Evolutionary conservation across 2,797 vertebrate species (phyloP).

Genomic region (Fratercula arctica): DNA sequence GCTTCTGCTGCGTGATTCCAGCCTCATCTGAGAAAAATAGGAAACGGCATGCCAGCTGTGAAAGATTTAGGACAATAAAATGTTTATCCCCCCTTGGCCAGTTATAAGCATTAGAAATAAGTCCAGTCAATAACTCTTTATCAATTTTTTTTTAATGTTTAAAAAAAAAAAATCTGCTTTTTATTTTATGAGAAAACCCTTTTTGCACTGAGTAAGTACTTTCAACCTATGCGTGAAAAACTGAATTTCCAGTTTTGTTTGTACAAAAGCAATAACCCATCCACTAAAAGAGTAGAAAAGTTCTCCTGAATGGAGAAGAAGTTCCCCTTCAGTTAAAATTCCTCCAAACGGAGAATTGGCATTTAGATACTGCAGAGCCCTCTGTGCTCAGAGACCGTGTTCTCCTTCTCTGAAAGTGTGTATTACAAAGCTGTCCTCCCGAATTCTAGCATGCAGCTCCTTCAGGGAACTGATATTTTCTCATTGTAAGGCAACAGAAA

Average conservation of each 20-base stretch:
- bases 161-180: neutral
- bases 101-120: neutral
- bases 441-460: neutral
- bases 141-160: neutral
- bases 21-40: neutral
- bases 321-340: neutral
- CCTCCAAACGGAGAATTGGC: neutral
- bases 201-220: neutral
- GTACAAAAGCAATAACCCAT: neutral
- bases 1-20: neutral
- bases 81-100: neutral
- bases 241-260: neutral
- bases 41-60: neutral
- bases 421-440: neutral
- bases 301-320: neutral
- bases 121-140: neutral
- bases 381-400: neutral
- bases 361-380: neutral
- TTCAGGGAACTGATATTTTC: too few relatives aligned
- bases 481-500: neutral
- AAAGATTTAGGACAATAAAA: neutral
- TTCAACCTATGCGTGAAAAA: neutral
- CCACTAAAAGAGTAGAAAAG: neutral
- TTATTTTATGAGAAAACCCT: neutral
- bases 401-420: rapidly evolving